Evolutionary conservation across 1,140 invertebrate genomes (phyloP).

Genomic region (Drosophila micromelanica): DNA sequence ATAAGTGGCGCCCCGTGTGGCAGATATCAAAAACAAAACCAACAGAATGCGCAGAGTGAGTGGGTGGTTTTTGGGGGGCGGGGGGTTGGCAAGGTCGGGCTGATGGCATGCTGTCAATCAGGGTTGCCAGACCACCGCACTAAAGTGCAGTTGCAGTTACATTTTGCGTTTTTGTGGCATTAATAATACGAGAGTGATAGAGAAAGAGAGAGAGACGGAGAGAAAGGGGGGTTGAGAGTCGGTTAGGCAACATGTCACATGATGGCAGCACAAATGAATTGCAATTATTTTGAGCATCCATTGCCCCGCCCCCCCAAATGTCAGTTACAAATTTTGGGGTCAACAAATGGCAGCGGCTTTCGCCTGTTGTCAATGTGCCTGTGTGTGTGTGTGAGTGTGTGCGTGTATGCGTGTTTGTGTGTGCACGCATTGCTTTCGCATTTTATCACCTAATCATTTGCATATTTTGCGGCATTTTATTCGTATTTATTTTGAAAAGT

Average conservation of each 20-base stretch:
- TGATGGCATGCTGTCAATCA: slow-evolving; percentile 34
- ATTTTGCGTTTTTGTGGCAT: slow-evolving; percentile 46
- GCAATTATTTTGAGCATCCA: slow-evolving; percentile 74
- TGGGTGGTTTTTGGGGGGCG: too few relatives aligned
- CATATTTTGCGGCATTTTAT: slow-evolving; percentile 44
- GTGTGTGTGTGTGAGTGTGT: slow-evolving; percentile 4
- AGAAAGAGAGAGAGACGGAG: not conserved
- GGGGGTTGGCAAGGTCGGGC: not conserved
- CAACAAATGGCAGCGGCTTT: slow-evolving; percentile 46
- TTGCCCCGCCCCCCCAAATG: slow-evolving; percentile 38
- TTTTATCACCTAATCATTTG: slow-evolving; percentile 74
- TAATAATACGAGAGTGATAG: slow-evolving; percentile 32
- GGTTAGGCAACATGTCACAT: slow-evolving; percentile 42
- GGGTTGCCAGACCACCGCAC: slow-evolving; percentile 10
- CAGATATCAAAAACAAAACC: slow-evolving; percentile 39
- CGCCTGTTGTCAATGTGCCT: slow-evolving; percentile 14
- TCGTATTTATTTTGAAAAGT: slow-evolving; percentile 15
- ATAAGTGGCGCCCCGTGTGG: slow-evolving; percentile 46
- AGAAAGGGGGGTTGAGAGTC: not conserved
- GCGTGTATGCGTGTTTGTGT: not conserved
- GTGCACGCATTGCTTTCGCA: slow-evolving; percentile 5
- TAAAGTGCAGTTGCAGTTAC: slow-evolving; percentile 48
- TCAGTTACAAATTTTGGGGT: slow-evolving; percentile 67
- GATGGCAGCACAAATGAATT: slow-evolving; percentile 65
- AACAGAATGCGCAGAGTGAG: not conserved